A percentile compares a stretch with the other conserved stretches of the same genome.
Conservation (phyloP, 1,140 invertebrate genomes). For the Platorchestia sp. region DNA sequence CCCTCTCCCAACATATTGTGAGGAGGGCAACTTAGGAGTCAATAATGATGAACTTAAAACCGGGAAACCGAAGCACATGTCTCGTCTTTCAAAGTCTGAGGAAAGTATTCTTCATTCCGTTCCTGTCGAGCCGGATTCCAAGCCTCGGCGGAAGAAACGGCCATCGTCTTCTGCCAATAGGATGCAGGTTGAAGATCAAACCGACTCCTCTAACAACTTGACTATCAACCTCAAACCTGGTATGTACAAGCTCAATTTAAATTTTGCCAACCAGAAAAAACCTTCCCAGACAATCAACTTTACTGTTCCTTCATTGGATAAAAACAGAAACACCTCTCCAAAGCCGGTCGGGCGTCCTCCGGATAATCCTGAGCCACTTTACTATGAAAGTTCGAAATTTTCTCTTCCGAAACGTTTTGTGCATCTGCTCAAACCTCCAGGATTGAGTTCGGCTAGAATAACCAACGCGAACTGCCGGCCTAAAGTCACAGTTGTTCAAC, state of each 20-base stretch:
- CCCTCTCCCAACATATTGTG: background rate
- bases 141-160: background rate
- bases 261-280: constrained; percentile 29
- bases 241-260: constrained; percentile 30
- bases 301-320: background rate
- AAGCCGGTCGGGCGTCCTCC: background rate
- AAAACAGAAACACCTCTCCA: background rate
- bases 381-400: constrained; percentile 42
- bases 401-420: constrained; percentile 38
- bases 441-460: background rate
- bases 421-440: constrained; percentile 11
- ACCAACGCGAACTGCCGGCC: background rate
- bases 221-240: constrained; percentile 26
- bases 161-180: background rate
- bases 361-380: background rate
- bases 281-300: constrained; percentile 21
- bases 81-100: background rate
- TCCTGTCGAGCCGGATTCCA: background rate
- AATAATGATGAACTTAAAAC: background rate
- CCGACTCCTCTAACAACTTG: constrained; percentile 15
- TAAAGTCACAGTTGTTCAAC: background rate
- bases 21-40: background rate
- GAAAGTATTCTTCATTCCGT: background rate
- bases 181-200: background rate
- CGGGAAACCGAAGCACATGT: background rate